phyloP scores from a whole-genome alignment of 2,113 vertebrate genomes.

The Dascyllus trimaculatus region DNA sequence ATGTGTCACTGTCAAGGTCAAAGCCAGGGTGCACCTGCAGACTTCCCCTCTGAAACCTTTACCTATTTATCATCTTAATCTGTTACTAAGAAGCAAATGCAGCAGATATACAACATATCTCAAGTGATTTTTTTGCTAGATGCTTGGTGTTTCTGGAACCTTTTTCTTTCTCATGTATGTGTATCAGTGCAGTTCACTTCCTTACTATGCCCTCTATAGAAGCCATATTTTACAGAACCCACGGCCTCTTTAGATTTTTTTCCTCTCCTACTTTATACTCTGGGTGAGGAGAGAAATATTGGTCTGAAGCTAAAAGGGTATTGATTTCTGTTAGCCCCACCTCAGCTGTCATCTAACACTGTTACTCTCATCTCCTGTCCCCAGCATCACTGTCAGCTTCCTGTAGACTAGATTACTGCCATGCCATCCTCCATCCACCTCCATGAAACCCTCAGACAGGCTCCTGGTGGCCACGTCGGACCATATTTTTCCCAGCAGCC shows the following conservation, averaged over 20 bases:
- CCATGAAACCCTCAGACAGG: background rate
- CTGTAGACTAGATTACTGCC: background rate
- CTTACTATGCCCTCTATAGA: background rate
- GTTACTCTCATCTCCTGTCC: constrained; percentile 13
- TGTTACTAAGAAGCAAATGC: background rate
- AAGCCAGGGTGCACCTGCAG: constrained; percentile 45
- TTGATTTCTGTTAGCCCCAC: constrained; percentile 55
- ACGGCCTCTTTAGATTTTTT: background rate
- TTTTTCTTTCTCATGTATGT: background rate
- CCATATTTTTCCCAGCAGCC: background rate
- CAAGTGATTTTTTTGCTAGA: background rate
- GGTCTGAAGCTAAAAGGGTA: constrained; percentile 48
- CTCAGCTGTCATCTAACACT: constrained; percentile 43
- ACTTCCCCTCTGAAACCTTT: constrained; percentile 11
- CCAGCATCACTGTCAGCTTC: constrained; percentile 9
- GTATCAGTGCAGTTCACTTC: background rate
- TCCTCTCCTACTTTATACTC: background rate
- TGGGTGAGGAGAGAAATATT: constrained; percentile 35
- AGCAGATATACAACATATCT: no score
- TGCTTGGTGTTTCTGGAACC: no score
- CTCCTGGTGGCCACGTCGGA: background rate
- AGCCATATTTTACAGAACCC: constrained; percentile 7
- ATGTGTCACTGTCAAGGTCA: constrained; percentile 74
- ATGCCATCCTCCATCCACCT: constrained; percentile 6
- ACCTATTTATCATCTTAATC: background rate